Conservation (phyloP, 2,113 vertebrate species). For the Gnathonemus longibarbis region DNA sequence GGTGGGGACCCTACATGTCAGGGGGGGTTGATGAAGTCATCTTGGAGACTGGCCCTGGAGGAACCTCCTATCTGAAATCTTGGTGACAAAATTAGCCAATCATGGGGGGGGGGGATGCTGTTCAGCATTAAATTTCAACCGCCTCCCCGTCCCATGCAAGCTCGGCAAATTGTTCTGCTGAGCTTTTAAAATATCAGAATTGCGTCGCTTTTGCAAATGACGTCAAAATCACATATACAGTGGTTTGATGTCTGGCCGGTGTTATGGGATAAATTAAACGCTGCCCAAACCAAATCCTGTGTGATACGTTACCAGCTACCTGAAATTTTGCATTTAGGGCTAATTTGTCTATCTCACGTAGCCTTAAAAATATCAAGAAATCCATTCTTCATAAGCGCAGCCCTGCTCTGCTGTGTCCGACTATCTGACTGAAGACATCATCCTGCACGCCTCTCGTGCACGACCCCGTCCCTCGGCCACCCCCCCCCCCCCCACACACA, state of each 20-base stretch:
- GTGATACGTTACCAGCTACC: background rate
- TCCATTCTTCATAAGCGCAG: background rate
- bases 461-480: background rate
- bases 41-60: background rate
- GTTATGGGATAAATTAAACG: background rate
- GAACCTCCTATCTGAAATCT: background rate
- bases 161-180: too few relatives aligned
- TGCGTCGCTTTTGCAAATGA: background rate
- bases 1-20: background rate
- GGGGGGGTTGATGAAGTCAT: background rate
- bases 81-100: background rate
- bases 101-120: background rate
- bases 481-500: background rate
- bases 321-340: background rate
- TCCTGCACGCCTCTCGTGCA: background rate
- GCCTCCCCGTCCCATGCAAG: too few relatives aligned
- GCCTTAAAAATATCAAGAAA: background rate
- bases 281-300: background rate
- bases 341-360: background rate
- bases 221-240: background rate
- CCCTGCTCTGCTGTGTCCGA: background rate
- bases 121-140: background rate
- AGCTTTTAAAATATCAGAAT: background rate
- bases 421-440: background rate
- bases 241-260: too few relatives aligned